Percentiles rank a stretch among this genome's conserved stretches.
These are phyloP conservation scores for Adela reaumurella DNA, from an alignment of 2,888 invertebrate genomes.

Conservation along the genomic window DNA sequence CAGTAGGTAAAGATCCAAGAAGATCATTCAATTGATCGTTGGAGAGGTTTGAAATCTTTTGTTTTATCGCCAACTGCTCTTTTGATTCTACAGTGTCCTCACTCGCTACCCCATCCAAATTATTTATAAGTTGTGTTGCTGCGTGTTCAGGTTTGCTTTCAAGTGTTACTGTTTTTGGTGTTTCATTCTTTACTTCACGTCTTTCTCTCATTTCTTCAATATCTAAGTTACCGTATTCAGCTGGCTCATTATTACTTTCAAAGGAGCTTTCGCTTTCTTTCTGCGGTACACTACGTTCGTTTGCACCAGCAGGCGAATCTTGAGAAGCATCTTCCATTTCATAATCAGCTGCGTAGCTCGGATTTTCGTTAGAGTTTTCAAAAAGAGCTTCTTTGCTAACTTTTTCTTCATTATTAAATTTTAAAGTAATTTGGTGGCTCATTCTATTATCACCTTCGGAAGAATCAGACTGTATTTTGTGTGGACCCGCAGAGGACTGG, in stretches of 20 bases:
- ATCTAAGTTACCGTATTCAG: background rate
- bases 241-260: background rate
- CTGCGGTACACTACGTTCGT: too few relatives aligned
- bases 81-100: constrained; percentile 18
- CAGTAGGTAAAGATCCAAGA: constrained; percentile 33
- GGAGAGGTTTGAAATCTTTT: constrained; percentile 37
- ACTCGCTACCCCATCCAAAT: too few relatives aligned
- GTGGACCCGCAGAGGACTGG: too few relatives aligned
- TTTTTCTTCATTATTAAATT: background rate
- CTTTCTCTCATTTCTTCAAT: background rate
- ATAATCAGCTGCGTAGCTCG: background rate
- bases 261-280: too few relatives aligned
- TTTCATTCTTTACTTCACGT: background rate
- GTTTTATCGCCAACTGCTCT: constrained; percentile 36
- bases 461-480: too few relatives aligned
- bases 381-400: background rate
- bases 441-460: too few relatives aligned
- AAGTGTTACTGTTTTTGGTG: constrained; percentile 7
- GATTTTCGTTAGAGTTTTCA: background rate
- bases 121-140: too few relatives aligned
- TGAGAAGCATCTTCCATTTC: background rate
- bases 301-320: too few relatives aligned
- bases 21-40: constrained; percentile 35
- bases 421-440: too few relatives aligned
- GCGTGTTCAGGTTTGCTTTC: constrained; percentile 11